Evolutionary conservation across 2,888 invertebrate genomes (phyloP).

Genomic region (Drosophila merina): DNA sequence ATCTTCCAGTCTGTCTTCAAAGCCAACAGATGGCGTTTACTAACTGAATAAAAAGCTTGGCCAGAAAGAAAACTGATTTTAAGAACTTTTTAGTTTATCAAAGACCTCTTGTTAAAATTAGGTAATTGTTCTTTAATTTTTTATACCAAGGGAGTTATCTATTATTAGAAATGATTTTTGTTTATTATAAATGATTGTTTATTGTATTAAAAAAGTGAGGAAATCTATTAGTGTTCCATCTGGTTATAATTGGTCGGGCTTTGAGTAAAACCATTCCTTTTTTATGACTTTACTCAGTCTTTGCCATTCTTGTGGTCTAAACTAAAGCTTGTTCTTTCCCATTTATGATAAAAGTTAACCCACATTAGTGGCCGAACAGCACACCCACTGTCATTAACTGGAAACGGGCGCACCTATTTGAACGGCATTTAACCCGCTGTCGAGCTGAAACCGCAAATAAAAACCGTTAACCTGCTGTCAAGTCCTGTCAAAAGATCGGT

Average conservation of each 20-base stretch:
- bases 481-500: constrained; percentile 43
- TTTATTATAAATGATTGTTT: no score
- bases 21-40: constrained; percentile 22
- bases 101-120: no score
- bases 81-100: neutral
- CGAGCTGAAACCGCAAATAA: constrained; percentile 40
- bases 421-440: constrained; percentile 25
- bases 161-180: no score
- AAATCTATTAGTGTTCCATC: no score
- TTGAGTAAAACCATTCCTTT: no score
- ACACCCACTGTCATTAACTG: constrained; percentile 12
- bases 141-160: no score
- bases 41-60: neutral
- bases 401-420: constrained; percentile 27
- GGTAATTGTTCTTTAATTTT: no score
- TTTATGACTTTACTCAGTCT: no score
- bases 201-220: no score
- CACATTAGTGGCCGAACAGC: neutral
- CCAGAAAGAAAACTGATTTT: neutral
- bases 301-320: neutral
- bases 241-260: no score
- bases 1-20: neutral
- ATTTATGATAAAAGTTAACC: neutral
- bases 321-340: neutral
- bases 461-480: constrained; percentile 47